A percentile compares a stretch with the other conserved stretches of the same genome.
Evolutionary conservation across 2,888 invertebrate genomes (phyloP).

Genomic region (Drosophila leonis): DNA sequence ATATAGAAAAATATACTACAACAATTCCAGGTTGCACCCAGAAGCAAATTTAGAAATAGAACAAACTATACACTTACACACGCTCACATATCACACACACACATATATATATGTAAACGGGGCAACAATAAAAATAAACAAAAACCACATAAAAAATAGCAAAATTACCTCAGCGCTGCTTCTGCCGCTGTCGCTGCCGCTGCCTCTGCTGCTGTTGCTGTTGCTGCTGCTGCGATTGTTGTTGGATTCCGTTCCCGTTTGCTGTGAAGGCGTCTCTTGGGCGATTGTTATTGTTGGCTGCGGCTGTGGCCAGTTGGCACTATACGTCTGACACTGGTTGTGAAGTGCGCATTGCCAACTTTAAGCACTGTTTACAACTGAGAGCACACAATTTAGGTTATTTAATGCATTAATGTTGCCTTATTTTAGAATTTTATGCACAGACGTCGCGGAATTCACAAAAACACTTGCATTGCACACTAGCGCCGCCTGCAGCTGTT

Average conservation of each 20-base stretch:
- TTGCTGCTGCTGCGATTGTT: conserved; percentile 45
- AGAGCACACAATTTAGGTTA: conserved; percentile 20
- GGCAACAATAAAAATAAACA: conserved; percentile 69
- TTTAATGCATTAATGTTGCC: conserved; percentile 41
- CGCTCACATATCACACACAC: conserved; percentile 23
- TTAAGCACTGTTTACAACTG: conserved; percentile 54
- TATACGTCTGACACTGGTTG: conserved; percentile 26
- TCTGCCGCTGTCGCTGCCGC: conserved; percentile 27
- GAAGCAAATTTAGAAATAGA: conserved; percentile 59
- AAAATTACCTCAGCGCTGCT: conserved; percentile 74
- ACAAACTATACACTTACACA: conserved; percentile 29
- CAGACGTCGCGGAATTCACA: conserved; percentile 80
- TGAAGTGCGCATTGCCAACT: conserved; percentile 32
- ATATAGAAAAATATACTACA: conserved; percentile 18
- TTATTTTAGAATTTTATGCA: conserved; percentile 74
- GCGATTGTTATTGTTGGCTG: conserved; percentile 66
- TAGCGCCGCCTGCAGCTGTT: conserved; percentile 63
- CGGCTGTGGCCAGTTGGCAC: conserved; percentile 46
- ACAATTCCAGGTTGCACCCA: conserved; percentile 59
- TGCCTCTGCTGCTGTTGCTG: conserved; percentile 9
- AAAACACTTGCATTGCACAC: conserved; percentile 60
- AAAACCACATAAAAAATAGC: conserved; percentile 71
- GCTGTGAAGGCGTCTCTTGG: conserved; percentile 47
- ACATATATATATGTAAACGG: conserved; percentile 41
- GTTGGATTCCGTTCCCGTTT: conserved; percentile 56